Evolutionary conservation across 1,140 invertebrate species (phyloP).

Genomic region (Anastrepha obliqua): DNA sequence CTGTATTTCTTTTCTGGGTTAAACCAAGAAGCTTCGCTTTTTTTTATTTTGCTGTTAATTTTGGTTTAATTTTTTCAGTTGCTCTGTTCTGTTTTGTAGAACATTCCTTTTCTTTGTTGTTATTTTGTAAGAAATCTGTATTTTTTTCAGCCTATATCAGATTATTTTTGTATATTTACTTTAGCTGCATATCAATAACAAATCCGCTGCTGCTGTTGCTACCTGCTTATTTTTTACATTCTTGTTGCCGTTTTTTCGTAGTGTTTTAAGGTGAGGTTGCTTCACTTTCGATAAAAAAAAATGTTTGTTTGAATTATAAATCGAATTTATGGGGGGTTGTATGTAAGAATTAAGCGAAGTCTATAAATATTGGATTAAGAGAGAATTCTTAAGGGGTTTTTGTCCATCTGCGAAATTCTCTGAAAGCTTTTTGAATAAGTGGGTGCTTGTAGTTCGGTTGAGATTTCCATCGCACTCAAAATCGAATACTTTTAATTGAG

Average conservation of each 20-base stretch:
- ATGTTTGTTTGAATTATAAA: slow-evolving; percentile 10
- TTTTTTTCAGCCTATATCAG: background rate
- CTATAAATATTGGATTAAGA: too few relatives aligned
- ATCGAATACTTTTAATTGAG: too few relatives aligned
- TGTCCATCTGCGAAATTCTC: too few relatives aligned
- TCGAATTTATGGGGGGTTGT: background rate
- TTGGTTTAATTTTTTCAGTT: background rate
- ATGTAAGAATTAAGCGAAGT: too few relatives aligned
- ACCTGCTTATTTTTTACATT: background rate
- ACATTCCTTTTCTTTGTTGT: background rate
- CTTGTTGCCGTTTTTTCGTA: background rate
- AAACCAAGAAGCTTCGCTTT: background rate
- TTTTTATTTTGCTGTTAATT: background rate
- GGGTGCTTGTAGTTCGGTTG: too few relatives aligned
- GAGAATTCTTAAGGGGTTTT: too few relatives aligned
- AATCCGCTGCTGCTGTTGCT: background rate
- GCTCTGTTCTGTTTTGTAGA: background rate
- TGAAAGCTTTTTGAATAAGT: too few relatives aligned
- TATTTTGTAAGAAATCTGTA: background rate
- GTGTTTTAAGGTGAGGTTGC: background rate
- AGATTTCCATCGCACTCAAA: too few relatives aligned
- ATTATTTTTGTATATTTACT: background rate
- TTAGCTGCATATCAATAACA: background rate
- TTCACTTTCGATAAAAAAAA: background rate
- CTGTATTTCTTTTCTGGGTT: slow-evolving; percentile 21